Base-by-base conservation (phyloP, 2,113 vertebrate species). In the Aspidoscelis tigris region DNA sequence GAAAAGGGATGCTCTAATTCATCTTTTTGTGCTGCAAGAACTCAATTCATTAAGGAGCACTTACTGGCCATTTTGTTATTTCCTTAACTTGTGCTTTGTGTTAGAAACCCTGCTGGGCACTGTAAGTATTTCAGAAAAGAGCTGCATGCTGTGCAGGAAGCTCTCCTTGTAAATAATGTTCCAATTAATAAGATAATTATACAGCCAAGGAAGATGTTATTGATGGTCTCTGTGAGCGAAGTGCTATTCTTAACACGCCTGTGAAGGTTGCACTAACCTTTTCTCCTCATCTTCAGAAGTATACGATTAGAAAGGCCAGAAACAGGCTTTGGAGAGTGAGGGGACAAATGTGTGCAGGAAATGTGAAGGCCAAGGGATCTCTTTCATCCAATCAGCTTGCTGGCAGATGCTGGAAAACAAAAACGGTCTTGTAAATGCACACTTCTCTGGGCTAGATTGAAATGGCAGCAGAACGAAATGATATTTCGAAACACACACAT, bases 151-250 rank as follows among this genome's bases (percentile, higher is more conserved):
- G 92, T 88, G 93, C 88, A 91, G 88, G 82, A 90, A 89, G 84
- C 65, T 89, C 84, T 82, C 50, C 86, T 87, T 78, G 88, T 92
- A 95, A 93, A 89, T 91, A 92, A 92, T 88, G 84, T 80, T 81
- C 88, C 92, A 92, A 87, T 94, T 93, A 94, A 89, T 94, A 93
- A 84, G 90, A 82, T 88, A 91, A 94, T 87, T 94, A 89, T 88
- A 72, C 88, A 91, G 90, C 84, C 65, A 21, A 74, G 83, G 79
- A 86, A 82, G 68, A 77, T 71, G 86, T 93, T 91, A 89, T 92
- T 91, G 86, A 74, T 86, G 85, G 66, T 83, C 89, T 90, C 82
- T 82, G 39, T 89, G 86, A 80, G 87, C 89, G 88, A 71, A 88
- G 83, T 6, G 47, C 14, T 86, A 81, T 87, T 90, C 73, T 86